Conservation (phyloP, 2,113 vertebrate species). For the Syrmaticus mikado region DNA sequence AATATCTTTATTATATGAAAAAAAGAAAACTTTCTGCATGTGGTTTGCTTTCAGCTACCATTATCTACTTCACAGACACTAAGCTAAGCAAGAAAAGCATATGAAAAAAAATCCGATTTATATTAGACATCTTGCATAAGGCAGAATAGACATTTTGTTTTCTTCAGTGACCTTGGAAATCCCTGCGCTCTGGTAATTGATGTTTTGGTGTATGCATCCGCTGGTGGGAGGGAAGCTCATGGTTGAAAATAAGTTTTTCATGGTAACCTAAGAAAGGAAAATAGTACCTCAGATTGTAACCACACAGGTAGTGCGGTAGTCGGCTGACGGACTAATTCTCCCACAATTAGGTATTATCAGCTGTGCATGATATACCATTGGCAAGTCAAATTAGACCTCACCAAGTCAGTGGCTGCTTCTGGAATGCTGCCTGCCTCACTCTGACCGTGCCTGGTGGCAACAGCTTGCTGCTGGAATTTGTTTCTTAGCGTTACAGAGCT, state of each 20-base stretch:
- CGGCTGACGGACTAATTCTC: not conserved
- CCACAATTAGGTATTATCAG: not conserved
- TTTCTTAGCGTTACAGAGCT: slow-evolving; percentile 14
- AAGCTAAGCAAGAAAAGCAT: slow-evolving; percentile 48
- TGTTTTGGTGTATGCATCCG: not conserved
- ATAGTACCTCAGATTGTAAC: not conserved
- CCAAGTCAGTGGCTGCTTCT: not conserved
- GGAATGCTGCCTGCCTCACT: not conserved
- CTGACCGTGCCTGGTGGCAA: slow-evolving; percentile 4
- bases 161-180: slow-evolving; percentile 18
- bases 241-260: not conserved
- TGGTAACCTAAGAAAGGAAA: not conserved
- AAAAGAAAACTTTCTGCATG: slow-evolving; percentile 46
- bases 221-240: not conserved
- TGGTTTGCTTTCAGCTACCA: not conserved
- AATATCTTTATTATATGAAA: not conserved
- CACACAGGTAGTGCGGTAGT: not conserved
- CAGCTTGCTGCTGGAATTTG: not conserved
- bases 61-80: slow-evolving; percentile 53
- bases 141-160: not conserved
- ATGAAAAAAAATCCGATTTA: not conserved
- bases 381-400: not conserved
- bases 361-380: not conserved
- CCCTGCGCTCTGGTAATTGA: not conserved
- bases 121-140: not conserved